Evolutionary conservation across 2,113 vertebrate genomes (phyloP), one percentile per base, ranked within the genome.

Genomic region (Stigmatopora argus): DNA sequence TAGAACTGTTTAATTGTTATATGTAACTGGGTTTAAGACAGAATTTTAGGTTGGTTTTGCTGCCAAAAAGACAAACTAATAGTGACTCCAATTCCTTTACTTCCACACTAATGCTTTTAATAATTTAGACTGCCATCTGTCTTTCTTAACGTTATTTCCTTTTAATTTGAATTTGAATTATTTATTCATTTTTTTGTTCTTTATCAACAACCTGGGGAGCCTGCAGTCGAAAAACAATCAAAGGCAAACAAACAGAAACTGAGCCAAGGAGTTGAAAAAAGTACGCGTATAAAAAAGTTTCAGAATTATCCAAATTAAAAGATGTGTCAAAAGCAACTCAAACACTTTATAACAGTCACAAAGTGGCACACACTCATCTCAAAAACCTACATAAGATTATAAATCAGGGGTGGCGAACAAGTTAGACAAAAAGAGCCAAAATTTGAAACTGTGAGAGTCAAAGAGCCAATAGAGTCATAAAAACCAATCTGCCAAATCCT

Each of bases 311-410:
- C 1, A 17, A 61, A 51, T 38, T 46, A 62, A 38, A 34, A 13
- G 59, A 3, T 44, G 46, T 41, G 64, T 23, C 44, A 70, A 69
- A 56, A 62, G 31, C 45, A 66, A 34, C 34, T 34, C 21, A 49
- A n/a, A 17, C 14, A 34, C 9, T 51, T 15, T 49, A 10, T 44
- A 34, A 52, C 51, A 23, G 10, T 61, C 23, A 10, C 31, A 23
- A 2, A 51, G 7, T 12, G 14, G 38, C 12, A 41, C 15, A 21
- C 38, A 62, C 19, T 19, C 7, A 31, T 45, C 26, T 31, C 11
- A 59, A 38, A 17, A 57, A 15, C 26, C 23, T 34, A 2, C 17
- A 17, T 2, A 57, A 34, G 31, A 1, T 3, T 31, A 31, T 31
- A 31, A 31, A 31, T 31, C 26, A 31, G 3, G 1, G 26, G 26